Conservation (phyloP, 2,113 vertebrate species). For the Oxygymnocypris stewartii region DNA sequence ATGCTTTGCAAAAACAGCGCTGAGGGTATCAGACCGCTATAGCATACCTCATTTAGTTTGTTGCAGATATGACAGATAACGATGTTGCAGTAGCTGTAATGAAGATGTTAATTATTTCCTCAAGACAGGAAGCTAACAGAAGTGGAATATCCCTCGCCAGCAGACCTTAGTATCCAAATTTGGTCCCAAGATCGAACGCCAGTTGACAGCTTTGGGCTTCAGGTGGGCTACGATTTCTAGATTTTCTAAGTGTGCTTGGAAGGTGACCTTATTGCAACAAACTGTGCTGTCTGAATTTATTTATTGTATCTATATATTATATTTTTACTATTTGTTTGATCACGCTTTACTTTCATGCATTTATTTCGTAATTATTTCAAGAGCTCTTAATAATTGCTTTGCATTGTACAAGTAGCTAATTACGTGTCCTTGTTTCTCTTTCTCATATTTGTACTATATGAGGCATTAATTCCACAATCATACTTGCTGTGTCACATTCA, state of each 20-base stretch:
- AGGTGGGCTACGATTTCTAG: conserved; percentile 38
- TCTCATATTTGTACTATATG: conserved; percentile 73
- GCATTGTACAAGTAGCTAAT: conserved; percentile 71
- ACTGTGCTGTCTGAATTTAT: conserved; percentile 70
- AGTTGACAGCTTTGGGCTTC: background rate
- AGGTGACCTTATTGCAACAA: conserved; percentile 64
- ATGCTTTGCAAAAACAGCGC: conserved; percentile 9
- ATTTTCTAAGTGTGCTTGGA: conserved; percentile 62
- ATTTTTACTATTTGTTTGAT: conserved; percentile 76
- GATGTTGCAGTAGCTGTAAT: conserved; percentile 6
- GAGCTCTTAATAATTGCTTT: conserved; percentile 73
- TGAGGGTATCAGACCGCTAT: conserved; percentile 28
- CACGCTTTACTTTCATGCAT: conserved; percentile 75
- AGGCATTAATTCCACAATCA: conserved; percentile 73
- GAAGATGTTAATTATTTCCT: background rate
- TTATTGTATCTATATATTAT: conserved; percentile 80
- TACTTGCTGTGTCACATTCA: conserved; percentile 72
- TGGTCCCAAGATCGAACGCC: background rate
- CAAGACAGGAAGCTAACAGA: background rate
- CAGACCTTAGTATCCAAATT: background rate
- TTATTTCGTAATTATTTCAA: conserved; percentile 80
- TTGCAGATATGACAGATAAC: conserved; percentile 30
- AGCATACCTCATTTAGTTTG: conserved; percentile 31
- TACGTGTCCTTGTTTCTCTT: conserved; percentile 50
- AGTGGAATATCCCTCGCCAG: background rate